Conservation (phyloP, 2,113 vertebrate species). For the Semnopithecus entellus region DNA sequence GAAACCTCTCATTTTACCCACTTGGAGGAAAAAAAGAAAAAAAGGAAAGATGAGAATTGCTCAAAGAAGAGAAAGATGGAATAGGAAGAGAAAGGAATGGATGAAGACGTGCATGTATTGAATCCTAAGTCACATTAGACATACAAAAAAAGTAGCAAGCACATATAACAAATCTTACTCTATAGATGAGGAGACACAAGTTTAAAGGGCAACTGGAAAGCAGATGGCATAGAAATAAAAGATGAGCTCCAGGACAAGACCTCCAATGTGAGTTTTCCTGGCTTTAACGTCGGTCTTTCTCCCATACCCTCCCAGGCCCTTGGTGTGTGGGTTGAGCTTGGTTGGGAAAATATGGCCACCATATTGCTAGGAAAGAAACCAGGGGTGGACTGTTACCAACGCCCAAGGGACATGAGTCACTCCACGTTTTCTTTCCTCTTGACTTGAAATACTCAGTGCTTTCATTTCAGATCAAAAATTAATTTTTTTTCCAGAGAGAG, state of each 20-base stretch:
- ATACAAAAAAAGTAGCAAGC: rapidly evolving
- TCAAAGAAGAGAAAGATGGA: neutral
- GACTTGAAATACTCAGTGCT: neutral
- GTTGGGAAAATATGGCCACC: neutral
- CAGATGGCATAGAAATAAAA: neutral
- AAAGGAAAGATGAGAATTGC: too few species aligned
- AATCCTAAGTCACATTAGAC: neutral
- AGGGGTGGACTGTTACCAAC: neutral
- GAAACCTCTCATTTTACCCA: neutral
- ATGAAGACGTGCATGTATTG: rapidly evolving
- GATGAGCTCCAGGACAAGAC: rapidly evolving
- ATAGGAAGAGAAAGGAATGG: neutral
- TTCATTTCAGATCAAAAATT: neutral
- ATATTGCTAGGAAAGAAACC: neutral
- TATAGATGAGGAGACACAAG: rapidly evolving
- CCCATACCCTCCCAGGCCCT: rapidly evolving
- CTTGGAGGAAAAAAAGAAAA: neutral
- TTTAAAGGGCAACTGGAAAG: neutral
- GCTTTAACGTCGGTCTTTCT: neutral
- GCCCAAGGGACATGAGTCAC: neutral
- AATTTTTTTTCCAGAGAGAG: neutral
- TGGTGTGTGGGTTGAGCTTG: rapidly evolving
- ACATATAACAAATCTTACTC: rapidly evolving
- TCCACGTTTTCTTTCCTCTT: neutral
- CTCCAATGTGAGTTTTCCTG: neutral